Conservation (phyloP, 2,888 invertebrate genomes). For the Petrolisthes cinctipes region DNA sequence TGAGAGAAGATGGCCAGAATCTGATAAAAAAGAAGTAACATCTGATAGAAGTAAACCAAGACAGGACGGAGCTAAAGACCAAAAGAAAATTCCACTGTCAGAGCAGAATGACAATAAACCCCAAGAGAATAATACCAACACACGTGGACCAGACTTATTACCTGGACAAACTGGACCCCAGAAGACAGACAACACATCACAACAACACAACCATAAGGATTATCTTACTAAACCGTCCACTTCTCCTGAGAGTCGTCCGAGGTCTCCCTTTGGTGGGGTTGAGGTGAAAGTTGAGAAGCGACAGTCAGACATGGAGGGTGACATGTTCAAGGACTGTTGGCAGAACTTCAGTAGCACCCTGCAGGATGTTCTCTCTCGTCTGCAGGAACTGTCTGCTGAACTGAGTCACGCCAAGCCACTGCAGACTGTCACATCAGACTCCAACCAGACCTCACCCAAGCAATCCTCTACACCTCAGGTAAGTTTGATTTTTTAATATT, state of each 20-base stretch:
- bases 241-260: slow-evolving; percentile 17
- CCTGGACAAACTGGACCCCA: not conserved
- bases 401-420: slow-evolving; percentile 49
- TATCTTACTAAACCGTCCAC: slow-evolving; percentile 21
- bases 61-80: not conserved
- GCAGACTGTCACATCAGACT: slow-evolving; percentile 27
- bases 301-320: slow-evolving; percentile 62
- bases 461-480: not conserved
- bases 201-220: not conserved
- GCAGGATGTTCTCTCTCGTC: slow-evolving; percentile 61
- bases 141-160: no score
- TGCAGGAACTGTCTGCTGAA: slow-evolving; percentile 63
- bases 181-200: not conserved
- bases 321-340: slow-evolving; percentile 65
- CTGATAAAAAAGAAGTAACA: no score
- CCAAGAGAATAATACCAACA: no score
- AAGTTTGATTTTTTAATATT: not conserved
- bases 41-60: not conserved
- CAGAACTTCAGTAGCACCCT: slow-evolving; percentile 64
- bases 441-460: not conserved
- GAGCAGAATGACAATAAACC: no score
- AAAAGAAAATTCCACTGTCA: not conserved
- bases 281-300: slow-evolving; percentile 57
- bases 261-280: slow-evolving; percentile 40
- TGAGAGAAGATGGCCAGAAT: no score